Base-by-base conservation (phyloP, 2,888 invertebrate genomes). In the Andricus quercusramuli region DNA sequence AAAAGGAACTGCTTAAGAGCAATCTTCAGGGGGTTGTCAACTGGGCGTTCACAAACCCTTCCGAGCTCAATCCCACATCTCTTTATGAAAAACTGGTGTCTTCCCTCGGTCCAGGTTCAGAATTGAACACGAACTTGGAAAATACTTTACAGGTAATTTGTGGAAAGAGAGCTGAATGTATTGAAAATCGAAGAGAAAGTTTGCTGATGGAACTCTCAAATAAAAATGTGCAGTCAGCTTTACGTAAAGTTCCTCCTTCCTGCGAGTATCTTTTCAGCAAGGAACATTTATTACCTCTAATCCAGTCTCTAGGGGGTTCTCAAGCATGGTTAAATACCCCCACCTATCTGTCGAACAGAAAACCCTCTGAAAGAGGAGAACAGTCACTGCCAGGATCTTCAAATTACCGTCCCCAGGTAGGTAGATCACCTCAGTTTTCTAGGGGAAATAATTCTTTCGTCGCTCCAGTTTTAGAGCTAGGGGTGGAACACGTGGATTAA, bases 151-250 rank as follows among this genome's bases (percentile, higher is more conserved):
- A 67, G 41, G 13, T 84, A 8, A 79, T 85, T 25, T 86, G 85
- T 68, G 85, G 83, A 8, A 85, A 86, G 62, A 78, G 84, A 74
- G 82, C 84, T 0, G 83, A 83, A 32, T 83, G 82, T 51, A 81
- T 83, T 32, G 80, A 85, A 25, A 65, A 2, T 0, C 78, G 85
- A 47, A 62, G 85, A 32, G 80, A 83, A 13, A 78, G 82, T 4
- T 17, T 85, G 0, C 62, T 86, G 11, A 22, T n/a, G 6, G 81
- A 81, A 13, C 3, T 85, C 8, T 78, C 47, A n/a, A n/a, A n/a
- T n/a, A n/a, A n/a, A n/a, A n/a, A n/a, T n/a, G n/a, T n/a, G n/a
- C n/a, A n/a, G n/a, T n/a, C n/a, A n/a, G n/a, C n/a, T n/a, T n/a
- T n/a, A n/a, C n/a, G n/a, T n/a, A n/a, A n/a, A n/a, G n/a, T n/a